Evolutionary conservation across 2,797 vertebrate genomes (phyloP).

Genomic region (Scarus forsteni): DNA sequence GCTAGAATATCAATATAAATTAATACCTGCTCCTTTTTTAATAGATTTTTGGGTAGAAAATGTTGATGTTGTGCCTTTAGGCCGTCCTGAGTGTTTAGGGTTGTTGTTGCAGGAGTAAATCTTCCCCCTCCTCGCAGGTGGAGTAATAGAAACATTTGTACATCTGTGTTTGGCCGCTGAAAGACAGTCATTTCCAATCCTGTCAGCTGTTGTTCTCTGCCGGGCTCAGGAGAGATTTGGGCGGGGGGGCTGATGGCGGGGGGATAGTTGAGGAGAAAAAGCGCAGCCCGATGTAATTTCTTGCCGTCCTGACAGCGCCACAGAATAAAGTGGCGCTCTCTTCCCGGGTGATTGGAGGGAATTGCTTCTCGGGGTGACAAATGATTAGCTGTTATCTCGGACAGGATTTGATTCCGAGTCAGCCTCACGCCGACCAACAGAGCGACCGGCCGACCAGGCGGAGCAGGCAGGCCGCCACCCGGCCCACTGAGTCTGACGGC

Average conservation of each 20-base stretch:
- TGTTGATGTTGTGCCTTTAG: no score
- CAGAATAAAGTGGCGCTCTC: slow-evolving; percentile 92
- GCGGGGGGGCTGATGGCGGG: neutral
- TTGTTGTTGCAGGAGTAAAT: neutral
- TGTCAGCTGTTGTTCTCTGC: slow-evolving; percentile 88
- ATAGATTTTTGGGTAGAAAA: no score
- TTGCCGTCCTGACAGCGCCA: slow-evolving; percentile 92
- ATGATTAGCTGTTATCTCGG: slow-evolving; percentile 98
- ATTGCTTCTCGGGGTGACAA: slow-evolving; percentile 98
- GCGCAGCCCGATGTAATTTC: slow-evolving; percentile 94
- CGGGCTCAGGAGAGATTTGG: slow-evolving; percentile 84
- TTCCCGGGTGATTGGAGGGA: slow-evolving; percentile 94
- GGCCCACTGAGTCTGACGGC: neutral
- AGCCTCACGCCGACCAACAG: slow-evolving; percentile 78
- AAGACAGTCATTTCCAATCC: slow-evolving; percentile 82
- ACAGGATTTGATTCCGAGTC: slow-evolving; percentile 93
- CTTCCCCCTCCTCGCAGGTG: slow-evolving; percentile 37
- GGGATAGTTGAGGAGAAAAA: slow-evolving; percentile 78
- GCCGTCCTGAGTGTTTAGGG: neutral
- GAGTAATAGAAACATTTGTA: slow-evolving; percentile 6
- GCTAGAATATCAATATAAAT: no score
- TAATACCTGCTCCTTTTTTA: no score
- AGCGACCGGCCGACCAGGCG: slow-evolving; percentile 27
- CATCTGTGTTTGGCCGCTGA: slow-evolving; percentile 19
- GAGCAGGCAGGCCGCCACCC: slow-evolving; percentile 24